Base-by-base conservation (phyloP, 2,888 invertebrate species). In the Eupithecia tripunctaria region DNA sequence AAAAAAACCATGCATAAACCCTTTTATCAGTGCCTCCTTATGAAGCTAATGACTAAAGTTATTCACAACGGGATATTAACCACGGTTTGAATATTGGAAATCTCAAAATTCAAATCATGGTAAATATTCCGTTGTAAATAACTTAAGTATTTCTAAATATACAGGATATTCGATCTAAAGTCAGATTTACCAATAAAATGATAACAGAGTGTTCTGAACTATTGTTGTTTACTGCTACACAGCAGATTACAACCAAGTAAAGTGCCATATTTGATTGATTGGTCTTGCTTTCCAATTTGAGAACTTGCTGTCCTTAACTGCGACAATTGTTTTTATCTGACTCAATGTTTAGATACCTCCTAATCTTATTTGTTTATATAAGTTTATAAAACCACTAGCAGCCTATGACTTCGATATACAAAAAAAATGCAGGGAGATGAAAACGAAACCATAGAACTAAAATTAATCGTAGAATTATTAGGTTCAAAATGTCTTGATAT, bases 251-350 rank as follows among this genome's bases (percentile, higher is more conserved):
- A 64, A 14, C 38, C n/a, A 32, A 36, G 36, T 68, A 38, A 36
- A 29, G 60, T 62, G 15, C 82, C 85, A 85, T 84, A 36, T 25
- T 62, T 66, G 68, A 73, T 72, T 66, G 56, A 75, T 68, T 67
- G 21, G 51, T 32, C 65, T 72, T 62, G 69, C 18, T 73, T 64
- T 68, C 76, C 73, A 72, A 73, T 70, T 76, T 67, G 60, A 71
- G 76, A 72, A 71, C 68, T 68, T 68, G 76, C 15, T 72, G 73
- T 72, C 73, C 76, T 72, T 72, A 68, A 43, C 67, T 70, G 62
- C 65, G 68, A 68, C 51, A 68, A 67, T 71, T 71, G 71, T 65
- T 56, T 75, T 43, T 68, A 47, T 51, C 38, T 70, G 59, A 62
- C 21, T 32, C 69, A 64, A 67, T 71, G 63, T 67, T 67, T 72